Percentiles rank a stretch among this genome's conserved stretches.
Evolutionary conservation across 2,888 invertebrate genomes (phyloP).

Genomic region (Pristionchus japonicus): DNA sequence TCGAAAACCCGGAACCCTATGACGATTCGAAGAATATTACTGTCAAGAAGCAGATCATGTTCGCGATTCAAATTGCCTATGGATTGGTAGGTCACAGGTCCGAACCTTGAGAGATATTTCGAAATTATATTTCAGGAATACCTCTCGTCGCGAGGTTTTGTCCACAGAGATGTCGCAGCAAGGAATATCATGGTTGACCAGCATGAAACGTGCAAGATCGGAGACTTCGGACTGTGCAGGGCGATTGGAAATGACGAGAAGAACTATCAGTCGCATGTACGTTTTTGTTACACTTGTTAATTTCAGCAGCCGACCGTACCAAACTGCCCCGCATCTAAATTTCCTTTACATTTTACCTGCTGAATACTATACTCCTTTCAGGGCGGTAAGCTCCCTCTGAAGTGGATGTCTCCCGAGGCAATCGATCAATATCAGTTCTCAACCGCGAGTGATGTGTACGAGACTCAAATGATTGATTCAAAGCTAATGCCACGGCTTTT

Average conservation of each 20-base stretch:
- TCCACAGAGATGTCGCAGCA: slow-evolving; percentile 36
- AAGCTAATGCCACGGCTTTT: not conserved
- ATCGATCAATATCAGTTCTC: slow-evolving; percentile 26
- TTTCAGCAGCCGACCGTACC: no score
- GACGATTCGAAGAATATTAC: not conserved
- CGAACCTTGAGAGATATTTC: not conserved
- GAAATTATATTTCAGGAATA: not conserved
- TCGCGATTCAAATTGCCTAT: slow-evolving; percentile 14
- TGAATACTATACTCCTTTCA: not conserved
- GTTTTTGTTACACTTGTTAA: not conserved
- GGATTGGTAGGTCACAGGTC: not conserved
- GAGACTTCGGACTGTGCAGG: slow-evolving; percentile 20
- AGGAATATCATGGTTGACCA: slow-evolving; percentile 37
- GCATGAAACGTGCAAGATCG: slow-evolving; percentile 30
- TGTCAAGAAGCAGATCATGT: slow-evolving; percentile 5
- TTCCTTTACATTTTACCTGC: no score
- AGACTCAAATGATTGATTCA: not conserved
- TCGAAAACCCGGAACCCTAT: not conserved
- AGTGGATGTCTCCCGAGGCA: slow-evolving; percentile 39
- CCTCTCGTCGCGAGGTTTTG: not conserved
- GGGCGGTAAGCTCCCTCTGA: slow-evolving; percentile 27
- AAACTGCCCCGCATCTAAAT: no score
- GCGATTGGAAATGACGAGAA: not conserved
- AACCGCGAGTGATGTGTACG: slow-evolving; percentile 5
- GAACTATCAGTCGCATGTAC: slow-evolving; percentile 6